These are phyloP conservation scores for Hypena proboscidalis DNA, from an alignment of 2,888 invertebrate genomes.

Conservation along the genomic window DNA sequence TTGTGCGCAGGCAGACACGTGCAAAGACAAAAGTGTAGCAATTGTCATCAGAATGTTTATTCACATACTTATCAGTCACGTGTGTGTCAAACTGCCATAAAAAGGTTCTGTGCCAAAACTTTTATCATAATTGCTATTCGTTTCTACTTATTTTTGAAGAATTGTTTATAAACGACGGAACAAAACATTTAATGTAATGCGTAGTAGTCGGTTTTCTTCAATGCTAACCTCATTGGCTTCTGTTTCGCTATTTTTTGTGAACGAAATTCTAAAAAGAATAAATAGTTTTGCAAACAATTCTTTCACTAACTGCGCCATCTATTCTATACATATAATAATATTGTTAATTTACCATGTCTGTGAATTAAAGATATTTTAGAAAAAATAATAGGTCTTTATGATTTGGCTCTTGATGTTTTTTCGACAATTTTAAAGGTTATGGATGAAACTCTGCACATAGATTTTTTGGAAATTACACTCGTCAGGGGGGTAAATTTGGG, in stretches of 20 bases:
- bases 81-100: constrained; percentile 26
- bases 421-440: no score
- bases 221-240: constrained; percentile 23
- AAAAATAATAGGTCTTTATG: no score
- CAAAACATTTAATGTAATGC: constrained; percentile 13
- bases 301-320: neutral
- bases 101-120: constrained; percentile 28
- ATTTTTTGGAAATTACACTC: no score
- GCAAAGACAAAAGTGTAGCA: neutral
- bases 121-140: constrained; percentile 8
- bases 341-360: no score
- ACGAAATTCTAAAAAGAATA: neutral
- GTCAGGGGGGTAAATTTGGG: no score
- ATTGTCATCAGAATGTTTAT: neutral
- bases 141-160: constrained; percentile 19
- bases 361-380: no score
- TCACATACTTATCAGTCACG: constrained; percentile 14
- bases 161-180: constrained; percentile 20
- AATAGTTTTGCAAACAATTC: neutral
- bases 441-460: no score
- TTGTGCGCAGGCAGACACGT: neutral
- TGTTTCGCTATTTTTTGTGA: constrained; percentile 9
- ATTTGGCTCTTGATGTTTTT: no score
- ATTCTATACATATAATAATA: no score
- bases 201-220: constrained; percentile 21